These are phyloP conservation scores for Rhopalosiphum maidis DNA, from an alignment of 1,140 invertebrate genomes.

Conservation along the genomic window DNA sequence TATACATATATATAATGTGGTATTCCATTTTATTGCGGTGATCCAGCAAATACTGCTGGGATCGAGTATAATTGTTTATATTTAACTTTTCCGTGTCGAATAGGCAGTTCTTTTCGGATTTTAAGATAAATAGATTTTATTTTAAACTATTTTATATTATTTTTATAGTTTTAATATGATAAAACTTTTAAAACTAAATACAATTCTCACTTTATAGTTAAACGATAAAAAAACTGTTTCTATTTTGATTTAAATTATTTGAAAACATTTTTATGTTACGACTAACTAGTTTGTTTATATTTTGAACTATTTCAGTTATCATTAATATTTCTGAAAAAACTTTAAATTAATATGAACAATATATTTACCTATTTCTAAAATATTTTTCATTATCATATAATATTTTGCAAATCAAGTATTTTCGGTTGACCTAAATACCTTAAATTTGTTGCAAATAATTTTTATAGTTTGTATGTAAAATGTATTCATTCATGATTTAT, in stretches of 20 bases:
- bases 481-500: background rate
- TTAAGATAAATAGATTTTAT: background rate
- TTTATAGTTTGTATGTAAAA: background rate
- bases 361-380: background rate
- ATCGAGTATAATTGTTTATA: too few relatives aligned
- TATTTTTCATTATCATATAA: background rate
- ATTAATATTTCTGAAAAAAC: background rate
- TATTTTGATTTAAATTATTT: background rate
- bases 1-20: background rate
- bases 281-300: background rate
- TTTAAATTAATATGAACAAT: background rate
- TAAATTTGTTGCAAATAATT: background rate
- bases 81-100: background rate
- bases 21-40: background rate
- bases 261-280: background rate
- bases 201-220: background rate
- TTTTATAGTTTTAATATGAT: background rate
- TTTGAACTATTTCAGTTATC: background rate
- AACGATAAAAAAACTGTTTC: background rate
- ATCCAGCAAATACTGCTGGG: background rate
- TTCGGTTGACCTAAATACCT: background rate
- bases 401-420: background rate
- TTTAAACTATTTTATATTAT: background rate
- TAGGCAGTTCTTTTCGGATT: background rate
- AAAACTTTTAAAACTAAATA: slow-evolving; percentile 7